Percentiles rank a stretch among this genome's conserved stretches.
These are phyloP conservation scores for Stichopus chloronotus DNA, from an alignment of 35 echinoderm and acorn worm genomes.

Conservation along the genomic window DNA sequence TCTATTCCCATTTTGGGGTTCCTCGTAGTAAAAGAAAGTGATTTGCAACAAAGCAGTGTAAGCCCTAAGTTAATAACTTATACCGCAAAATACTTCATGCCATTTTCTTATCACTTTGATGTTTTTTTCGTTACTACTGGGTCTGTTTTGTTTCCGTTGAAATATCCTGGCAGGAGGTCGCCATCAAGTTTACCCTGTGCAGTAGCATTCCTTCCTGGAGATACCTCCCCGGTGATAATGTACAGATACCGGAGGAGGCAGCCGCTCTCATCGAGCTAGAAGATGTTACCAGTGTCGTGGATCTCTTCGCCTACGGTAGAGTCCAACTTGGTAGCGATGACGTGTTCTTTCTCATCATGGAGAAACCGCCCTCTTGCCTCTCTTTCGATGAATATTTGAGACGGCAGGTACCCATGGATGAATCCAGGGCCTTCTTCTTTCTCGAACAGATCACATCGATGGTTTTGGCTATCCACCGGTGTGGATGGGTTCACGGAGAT, in stretches of 20 bases:
- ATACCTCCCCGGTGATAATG: background rate
- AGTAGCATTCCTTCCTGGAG: background rate
- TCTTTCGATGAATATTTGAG: constrained; percentile 1
- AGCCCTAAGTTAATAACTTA: background rate
- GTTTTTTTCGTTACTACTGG: background rate
- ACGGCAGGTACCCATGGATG: background rate
- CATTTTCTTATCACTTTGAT: background rate
- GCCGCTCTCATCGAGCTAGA: background rate
- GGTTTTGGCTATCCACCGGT: constrained; percentile 3
- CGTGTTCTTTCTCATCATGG: constrained; percentile 1
- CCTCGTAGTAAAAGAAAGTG: constrained; percentile 7
- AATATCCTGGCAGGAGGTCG: background rate
- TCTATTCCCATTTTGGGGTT: background rate
- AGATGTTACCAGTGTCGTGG: background rate
- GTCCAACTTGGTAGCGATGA: background rate
- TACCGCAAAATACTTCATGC: background rate
- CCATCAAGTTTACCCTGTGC: constrained; percentile 10
- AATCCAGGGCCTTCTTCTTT: background rate
- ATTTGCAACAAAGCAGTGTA: background rate
- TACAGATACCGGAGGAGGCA: background rate
- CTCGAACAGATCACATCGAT: background rate
- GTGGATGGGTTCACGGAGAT: constrained; percentile 24
- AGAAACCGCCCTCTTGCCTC: constrained; percentile 16
- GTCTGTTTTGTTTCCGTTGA: background rate
- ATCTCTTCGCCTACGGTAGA: background rate